Base-by-base conservation (phyloP, 2,113 vertebrate species). In the Anhinga anhinga region DNA sequence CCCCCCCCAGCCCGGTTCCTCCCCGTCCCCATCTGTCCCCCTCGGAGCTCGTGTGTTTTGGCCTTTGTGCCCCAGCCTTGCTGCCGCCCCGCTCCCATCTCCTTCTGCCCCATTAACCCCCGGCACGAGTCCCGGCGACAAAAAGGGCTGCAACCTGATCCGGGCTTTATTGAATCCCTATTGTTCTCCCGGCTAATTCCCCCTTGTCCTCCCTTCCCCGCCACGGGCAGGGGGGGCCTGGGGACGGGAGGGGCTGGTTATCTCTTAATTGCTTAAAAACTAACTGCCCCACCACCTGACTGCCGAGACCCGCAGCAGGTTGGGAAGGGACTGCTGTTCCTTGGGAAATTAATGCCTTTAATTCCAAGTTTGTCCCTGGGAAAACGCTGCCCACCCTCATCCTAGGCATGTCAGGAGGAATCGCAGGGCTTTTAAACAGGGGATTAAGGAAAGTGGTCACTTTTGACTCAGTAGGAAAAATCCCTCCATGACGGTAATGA, bases 31-130 rank as follows among this genome's bases (percentile, higher is more conserved):
- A 99, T 99, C 99, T 99, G 99, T 98, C 98, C 98, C 96, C 98
- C 95, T 97, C 98, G 81, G 97, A 96, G 97, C 97, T 82, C 82
- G 98, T 98, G 98, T 98, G 94, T 98, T 98, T 98, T 96, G 96
- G 98, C 98, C 98, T 99, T 99, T 99, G 99, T 99, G 98, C 98
- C 98, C 96, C 95, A 91, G 95, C 91, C 97, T 97, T 96, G 98
- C 98, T 98, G 98, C 97, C 98, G 96, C 97, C 98, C 98, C 95
- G 76, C 98, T 97, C 96, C 98, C 98, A 98, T 98, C 98, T 98
- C 99, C 97, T 99, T 99, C 99, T 99, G 99, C 99, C 98, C 99
- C 99, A 99, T 99, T 99, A 99, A 98, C 98, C 99, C 98, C 97
- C 98, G 98, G 98, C 98, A 99, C 98, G 98, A 98, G 98, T 96